Conservation (phyloP, 2,888 invertebrate species). For the Phoronis australis region DNA sequence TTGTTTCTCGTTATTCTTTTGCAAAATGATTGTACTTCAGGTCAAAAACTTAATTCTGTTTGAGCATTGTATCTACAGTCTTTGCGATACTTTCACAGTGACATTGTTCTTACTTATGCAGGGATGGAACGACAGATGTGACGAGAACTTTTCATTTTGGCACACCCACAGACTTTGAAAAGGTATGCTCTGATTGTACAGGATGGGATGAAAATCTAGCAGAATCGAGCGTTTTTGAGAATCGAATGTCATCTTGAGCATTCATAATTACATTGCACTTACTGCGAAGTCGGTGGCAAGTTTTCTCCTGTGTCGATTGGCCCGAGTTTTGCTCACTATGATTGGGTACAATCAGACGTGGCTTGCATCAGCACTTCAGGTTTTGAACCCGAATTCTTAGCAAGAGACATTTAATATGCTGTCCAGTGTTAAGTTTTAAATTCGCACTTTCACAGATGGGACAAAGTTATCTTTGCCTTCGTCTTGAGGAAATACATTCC, state of each 20-base stretch:
- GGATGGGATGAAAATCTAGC: not conserved
- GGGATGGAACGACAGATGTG: slow-evolving; percentile 50
- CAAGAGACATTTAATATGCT: no score
- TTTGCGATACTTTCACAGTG: not conserved
- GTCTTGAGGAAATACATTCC: no score
- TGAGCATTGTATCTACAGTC: not conserved
- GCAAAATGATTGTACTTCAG: no score
- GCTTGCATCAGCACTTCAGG: no score
- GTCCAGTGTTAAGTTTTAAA: no score
- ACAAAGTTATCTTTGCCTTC: no score
- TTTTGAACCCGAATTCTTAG: no score
- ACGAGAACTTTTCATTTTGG: slow-evolving; percentile 50
- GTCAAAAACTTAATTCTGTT: not conserved
- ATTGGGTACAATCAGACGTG: no score
- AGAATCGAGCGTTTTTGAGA: not conserved
- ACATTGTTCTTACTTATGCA: slow-evolving; percentile 13
- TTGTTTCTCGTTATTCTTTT: no score
- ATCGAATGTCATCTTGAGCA: not conserved
- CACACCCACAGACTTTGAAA: slow-evolving; percentile 35
- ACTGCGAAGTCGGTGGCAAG: not conserved
- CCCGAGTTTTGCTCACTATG: no score
- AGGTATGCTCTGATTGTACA: slow-evolving; percentile 29
- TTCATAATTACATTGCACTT: not conserved
- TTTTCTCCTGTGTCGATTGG: no score
- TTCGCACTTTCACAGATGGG: no score